Base-by-base conservation (phyloP, 1,140 invertebrate genomes). In the Drosophila pandora region DNA sequence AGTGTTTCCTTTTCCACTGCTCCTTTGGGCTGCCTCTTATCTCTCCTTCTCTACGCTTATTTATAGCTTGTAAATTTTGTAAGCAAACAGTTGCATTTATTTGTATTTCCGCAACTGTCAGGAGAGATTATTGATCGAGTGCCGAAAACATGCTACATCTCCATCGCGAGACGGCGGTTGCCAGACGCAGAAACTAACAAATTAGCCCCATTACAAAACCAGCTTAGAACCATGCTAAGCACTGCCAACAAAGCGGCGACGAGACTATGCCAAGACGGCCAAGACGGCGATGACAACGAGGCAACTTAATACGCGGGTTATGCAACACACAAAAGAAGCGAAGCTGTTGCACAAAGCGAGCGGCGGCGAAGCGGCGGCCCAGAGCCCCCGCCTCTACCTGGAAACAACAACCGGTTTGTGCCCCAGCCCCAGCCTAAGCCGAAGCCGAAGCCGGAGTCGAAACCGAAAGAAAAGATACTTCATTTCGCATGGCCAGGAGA, bases 21-120 rank as follows among this genome's bases (percentile, higher is more conserved):
- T 9, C 13, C 22, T 17, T 17, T 17, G 17, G 17, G 17, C 17
- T 17, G 17, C 17, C 17, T 17, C 17, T 47, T 25, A 12, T 23
- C 22, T 23, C 9, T 21, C 48, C n/a, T 39, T 45, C 17, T 23
- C 9, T 63, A n/a, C 13, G 56, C 65, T 84, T 84, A 80, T 87
- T 84, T 84, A 84, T 81, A 65, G 82, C 60, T 54, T 87, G 77
- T 84, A 81, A 74, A 84, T 87, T 87, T 81, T 45, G 53, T 56
- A 52, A 67, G 73, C 81, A 84, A 85, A 77, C 76, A 77, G 47
- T 37, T 65, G 41, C 50, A 30, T 59, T 74, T 76, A 68, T 83
- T 84, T 84, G 72, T 72, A 67, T 78, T 78, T 82, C 69, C 74
- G 79, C 68, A 54, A 75, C 53, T 77, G 73, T 65, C 59, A 50